Evolutionary conservation across 2,888 invertebrate species (phyloP), one percentile per base, ranked within the genome.

Genomic region (Drosophila mulleri): DNA sequence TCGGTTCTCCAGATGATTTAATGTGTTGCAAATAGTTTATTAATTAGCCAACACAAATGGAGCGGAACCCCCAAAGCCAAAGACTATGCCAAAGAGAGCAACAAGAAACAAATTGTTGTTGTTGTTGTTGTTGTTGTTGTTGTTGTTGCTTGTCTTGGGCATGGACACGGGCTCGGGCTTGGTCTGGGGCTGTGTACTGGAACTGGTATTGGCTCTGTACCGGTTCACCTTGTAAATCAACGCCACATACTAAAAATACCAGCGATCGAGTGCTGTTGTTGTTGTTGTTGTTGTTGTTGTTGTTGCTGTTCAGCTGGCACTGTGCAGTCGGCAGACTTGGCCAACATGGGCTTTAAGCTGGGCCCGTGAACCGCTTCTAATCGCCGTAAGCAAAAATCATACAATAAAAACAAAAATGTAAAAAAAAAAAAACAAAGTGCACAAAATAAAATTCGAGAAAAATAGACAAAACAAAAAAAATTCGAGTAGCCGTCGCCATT

Each of bases 201-300:
- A 86, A 83, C 83, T 83, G 83, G 86, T 79, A 82, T 81, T 86
- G 82, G 70, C 86, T 79, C 61, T 80, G 80, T 80, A 86, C 88
- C 73, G 81, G 85, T 85, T 86, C 85, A 86, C 85, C 85, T 86
- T 86, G 85, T 88, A 86, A 85, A 82, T 82, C 82, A 78, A 77
- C 86, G 88, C 73, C 78, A 82, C 86, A 88, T 81, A 86, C 83
- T 85, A 85, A 81, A 83, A 86, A 85, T 81, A 88, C 79, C 81
- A 77, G 69, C 76, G 86, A 85, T 85, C 76, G 48, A 73, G 66
- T 72, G 73, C 29, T 68, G 73, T 52, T 74, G 76, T 64, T 63
- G 61, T 60, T 63, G 61, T 60, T 72, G 56, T 45, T 74, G 67
- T 58, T 67, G 23, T 23, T 23, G 23, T 23, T 23, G 26, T 5